Conservation (phyloP, 2,888 invertebrate species). For the Pandemis cinnamomeana region DNA sequence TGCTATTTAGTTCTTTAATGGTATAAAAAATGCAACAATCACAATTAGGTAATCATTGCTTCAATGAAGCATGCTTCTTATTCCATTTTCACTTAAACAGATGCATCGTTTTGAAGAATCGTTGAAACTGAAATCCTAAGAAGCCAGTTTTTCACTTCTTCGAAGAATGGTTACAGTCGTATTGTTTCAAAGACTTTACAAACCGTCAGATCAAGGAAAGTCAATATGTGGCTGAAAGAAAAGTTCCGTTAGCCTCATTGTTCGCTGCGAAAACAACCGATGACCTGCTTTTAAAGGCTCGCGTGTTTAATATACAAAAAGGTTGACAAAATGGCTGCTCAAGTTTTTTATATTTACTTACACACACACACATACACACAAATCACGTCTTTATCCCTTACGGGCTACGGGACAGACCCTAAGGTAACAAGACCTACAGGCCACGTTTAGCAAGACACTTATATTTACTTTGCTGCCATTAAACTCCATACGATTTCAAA, state of each 20-base stretch:
- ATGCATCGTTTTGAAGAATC: neutral
- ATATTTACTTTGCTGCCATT: neutral
- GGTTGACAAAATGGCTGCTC: conserved; percentile 1
- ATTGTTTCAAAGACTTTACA: conserved; percentile 66
- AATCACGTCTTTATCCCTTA: too few species aligned
- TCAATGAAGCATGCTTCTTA: neutral
- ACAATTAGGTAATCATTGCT: too few species aligned
- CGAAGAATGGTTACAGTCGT: conserved; percentile 55
- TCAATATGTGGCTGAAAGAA: conserved; percentile 54
- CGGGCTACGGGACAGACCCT: too few species aligned
- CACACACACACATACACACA: too few species aligned
- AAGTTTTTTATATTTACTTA: too few species aligned
- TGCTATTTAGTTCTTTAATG: too few species aligned
- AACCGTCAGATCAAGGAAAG: conserved; percentile 56
- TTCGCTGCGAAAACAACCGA: conserved; percentile 51
- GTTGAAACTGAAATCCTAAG: neutral
- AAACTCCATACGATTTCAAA: neutral
- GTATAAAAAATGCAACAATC: too few species aligned
- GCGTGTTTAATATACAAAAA: conserved; percentile 7
- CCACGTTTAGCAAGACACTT: too few species aligned
- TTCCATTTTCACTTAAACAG: neutral
- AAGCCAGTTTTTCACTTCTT: conserved; percentile 46
- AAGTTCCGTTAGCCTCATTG: conserved; percentile 47
- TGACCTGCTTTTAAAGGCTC: conserved; percentile 14
- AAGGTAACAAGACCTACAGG: too few species aligned